Evolutionary conservation across 2,888 invertebrate genomes (phyloP).

Genomic region (Catocala nupta): DNA sequence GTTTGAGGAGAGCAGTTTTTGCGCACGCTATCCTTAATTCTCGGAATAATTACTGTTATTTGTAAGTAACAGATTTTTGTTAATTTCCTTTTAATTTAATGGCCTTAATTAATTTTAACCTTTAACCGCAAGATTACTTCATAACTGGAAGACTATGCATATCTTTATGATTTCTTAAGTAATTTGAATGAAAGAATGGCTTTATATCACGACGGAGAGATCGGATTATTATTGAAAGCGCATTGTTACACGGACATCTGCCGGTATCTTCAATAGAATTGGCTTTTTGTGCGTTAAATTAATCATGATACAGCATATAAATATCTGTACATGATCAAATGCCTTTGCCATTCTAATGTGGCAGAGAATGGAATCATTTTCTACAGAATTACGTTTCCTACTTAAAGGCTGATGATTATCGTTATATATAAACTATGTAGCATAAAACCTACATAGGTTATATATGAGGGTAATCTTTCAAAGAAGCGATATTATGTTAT

Average conservation of each 20-base stretch:
- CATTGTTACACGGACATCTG: constrained; percentile 72
- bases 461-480: too few species aligned
- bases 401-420: not conserved
- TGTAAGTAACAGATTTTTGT: constrained; percentile 45
- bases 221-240: constrained; percentile 61
- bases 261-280: constrained; percentile 62
- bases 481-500: not conserved
- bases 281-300: constrained; percentile 54
- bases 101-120: constrained; percentile 17
- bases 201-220: constrained; percentile 39
- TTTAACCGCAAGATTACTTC: constrained; percentile 18
- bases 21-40: constrained; percentile 65
- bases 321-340: constrained; percentile 32
- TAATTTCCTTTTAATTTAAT: constrained; percentile 27
- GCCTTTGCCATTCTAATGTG: constrained; percentile 26
- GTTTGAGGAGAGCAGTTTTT: constrained; percentile 70
- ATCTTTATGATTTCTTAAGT: constrained; percentile 23
- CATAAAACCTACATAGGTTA: too few species aligned
- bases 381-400: not conserved
- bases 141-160: constrained; percentile 16
- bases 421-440: not conserved
- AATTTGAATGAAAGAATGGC: constrained; percentile 39
- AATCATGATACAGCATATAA: constrained; percentile 55
- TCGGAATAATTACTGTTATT: constrained; percentile 60
- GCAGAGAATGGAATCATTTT: not conserved